phyloP scores from a whole-genome alignment of 2,113 vertebrate genomes.

The Rafetus swinhoei region DNA sequence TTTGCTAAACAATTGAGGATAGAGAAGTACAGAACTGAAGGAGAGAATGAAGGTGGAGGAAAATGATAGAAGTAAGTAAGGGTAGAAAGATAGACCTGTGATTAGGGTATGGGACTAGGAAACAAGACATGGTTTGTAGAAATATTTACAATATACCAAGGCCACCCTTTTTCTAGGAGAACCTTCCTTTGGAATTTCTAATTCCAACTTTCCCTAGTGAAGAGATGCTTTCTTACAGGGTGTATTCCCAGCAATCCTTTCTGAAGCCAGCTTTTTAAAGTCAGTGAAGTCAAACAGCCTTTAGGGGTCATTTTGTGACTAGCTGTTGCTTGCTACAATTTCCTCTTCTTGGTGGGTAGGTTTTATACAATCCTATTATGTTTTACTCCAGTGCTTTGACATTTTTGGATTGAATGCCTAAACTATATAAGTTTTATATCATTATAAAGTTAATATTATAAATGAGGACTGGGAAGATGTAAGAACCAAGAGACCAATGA shows the following conservation, averaged over 20 bases:
- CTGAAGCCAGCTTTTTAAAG: background rate
- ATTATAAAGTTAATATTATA: constrained; percentile 42
- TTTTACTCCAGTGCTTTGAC: background rate
- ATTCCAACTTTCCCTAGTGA: background rate
- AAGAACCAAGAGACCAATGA: background rate
- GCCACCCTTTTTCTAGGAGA: background rate
- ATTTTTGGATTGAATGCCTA: background rate
- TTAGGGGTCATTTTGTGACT: background rate
- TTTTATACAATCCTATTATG: background rate
- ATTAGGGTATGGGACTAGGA: background rate
- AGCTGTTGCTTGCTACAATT: background rate
- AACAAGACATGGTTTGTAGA: background rate
- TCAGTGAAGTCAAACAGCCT: background rate
- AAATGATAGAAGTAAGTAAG: background rate
- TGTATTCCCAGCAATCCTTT: constrained; percentile 1
- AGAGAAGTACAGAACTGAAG: background rate
- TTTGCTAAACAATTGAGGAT: background rate
- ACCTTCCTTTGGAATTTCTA: background rate
- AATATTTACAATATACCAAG: background rate
- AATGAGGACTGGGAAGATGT: background rate
- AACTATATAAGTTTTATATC: background rate
- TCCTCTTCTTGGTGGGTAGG: background rate
- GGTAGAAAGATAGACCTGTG: accelerated
- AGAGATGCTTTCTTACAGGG: background rate
- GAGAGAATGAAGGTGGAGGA: background rate